These are phyloP conservation scores for Chloroceryle aenea DNA, from an alignment of 2,113 vertebrate species.

Conservation along the genomic window DNA sequence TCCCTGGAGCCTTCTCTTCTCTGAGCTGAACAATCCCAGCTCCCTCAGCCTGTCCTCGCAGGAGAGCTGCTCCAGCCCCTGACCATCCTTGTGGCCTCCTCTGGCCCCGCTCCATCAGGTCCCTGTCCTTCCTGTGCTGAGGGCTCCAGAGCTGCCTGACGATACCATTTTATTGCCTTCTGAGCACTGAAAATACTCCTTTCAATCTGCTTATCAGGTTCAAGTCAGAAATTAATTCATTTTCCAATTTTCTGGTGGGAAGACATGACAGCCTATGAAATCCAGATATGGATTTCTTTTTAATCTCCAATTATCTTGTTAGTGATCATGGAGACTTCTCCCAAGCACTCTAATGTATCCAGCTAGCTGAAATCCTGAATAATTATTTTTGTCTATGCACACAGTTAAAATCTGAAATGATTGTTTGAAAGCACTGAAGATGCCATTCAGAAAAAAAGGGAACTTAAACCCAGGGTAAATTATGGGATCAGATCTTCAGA, in stretches of 20 bases:
- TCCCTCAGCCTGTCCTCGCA: too few relatives aligned
- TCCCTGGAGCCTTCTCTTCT: too few relatives aligned
- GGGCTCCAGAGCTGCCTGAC: not conserved
- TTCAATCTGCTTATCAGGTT: not conserved
- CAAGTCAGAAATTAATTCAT: not conserved
- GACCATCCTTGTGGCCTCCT: too few relatives aligned
- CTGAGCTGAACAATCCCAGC: too few relatives aligned
- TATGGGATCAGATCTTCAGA: not conserved
- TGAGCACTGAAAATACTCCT: not conserved
- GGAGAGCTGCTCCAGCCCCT: too few relatives aligned
- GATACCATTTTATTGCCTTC: fast-evolving
- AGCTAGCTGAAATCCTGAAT: not conserved
- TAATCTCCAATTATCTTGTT: not conserved
- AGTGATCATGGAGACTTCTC: not conserved
- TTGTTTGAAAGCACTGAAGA: not conserved
- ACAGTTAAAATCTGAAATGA: not conserved
- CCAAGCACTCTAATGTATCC: not conserved
- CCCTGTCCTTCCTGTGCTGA: too few relatives aligned
- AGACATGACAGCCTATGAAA: not conserved
- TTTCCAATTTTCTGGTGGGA: not conserved
- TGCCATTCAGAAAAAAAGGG: not conserved
- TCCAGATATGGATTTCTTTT: not conserved
- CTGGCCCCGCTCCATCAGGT: too few relatives aligned
- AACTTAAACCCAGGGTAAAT: not conserved
- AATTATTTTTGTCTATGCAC: not conserved